phyloP scores from a whole-genome alignment of 1,140 invertebrate species.

The Rhagoletis pomonella region DNA sequence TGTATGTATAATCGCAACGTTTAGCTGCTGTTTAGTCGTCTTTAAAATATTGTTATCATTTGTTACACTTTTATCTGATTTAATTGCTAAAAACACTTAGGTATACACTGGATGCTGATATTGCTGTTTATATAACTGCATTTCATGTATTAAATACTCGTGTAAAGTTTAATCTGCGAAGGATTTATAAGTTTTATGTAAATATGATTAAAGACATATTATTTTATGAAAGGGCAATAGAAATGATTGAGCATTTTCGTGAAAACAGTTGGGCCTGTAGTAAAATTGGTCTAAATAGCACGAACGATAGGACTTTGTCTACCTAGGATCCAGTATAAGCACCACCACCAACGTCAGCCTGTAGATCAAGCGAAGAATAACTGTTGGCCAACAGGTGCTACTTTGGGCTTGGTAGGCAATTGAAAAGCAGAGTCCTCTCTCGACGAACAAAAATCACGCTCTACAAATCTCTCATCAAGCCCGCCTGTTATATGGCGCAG shows the following conservation, averaged over 20 bases:
- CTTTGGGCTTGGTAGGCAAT: too few species aligned
- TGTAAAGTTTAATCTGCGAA: conserved; percentile 7
- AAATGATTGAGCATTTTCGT: background rate
- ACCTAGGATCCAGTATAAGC: too few species aligned
- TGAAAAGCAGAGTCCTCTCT: too few species aligned
- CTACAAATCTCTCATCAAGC: too few species aligned
- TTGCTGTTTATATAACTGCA: background rate
- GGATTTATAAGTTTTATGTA: background rate
- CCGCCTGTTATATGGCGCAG: too few species aligned
- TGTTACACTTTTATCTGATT: conserved; percentile 20
- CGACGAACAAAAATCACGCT: too few species aligned
- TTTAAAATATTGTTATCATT: conserved; percentile 6
- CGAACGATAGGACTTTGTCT: too few species aligned
- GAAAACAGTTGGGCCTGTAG: too few species aligned
- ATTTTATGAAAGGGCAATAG: background rate
- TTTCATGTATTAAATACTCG: background rate
- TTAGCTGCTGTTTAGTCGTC: background rate
- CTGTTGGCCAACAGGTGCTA: too few species aligned
- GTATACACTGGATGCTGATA: background rate
- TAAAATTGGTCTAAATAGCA: too few species aligned
- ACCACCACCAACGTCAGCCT: too few species aligned
- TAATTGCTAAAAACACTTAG: background rate
- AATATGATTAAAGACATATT: background rate
- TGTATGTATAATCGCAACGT: conserved; percentile 7
- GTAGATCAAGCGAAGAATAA: too few species aligned